These are phyloP conservation scores for Drosophila oshimai DNA, from an alignment of 1,140 invertebrate genomes.

Conservation along the genomic window DNA sequence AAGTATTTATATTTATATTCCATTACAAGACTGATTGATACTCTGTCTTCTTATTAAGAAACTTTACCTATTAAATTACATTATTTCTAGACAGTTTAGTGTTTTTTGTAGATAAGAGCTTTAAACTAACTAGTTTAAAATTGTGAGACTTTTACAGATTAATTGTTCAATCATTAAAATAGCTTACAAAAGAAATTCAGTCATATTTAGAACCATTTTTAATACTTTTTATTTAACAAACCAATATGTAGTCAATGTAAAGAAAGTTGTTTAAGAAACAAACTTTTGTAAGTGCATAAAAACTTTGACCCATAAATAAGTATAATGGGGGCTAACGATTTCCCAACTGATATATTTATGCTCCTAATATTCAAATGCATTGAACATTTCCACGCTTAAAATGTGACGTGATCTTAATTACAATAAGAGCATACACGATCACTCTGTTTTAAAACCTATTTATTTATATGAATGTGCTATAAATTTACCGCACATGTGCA, in stretches of 20 bases:
- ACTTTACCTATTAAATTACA: too few species aligned
- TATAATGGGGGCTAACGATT: constrained; percentile 8
- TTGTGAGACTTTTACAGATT: too few species aligned
- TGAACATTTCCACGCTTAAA: background rate
- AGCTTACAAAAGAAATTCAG: too few species aligned
- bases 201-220: too few species aligned
- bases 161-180: too few species aligned
- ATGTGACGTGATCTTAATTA: constrained; percentile 28
- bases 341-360: constrained; percentile 17
- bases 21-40: background rate
- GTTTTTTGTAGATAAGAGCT: too few species aligned
- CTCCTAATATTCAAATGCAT: constrained; percentile 21
- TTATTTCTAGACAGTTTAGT: too few species aligned
- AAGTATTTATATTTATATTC: accelerated
- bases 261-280: too few species aligned
- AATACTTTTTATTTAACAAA: too few species aligned
- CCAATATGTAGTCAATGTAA: too few species aligned
- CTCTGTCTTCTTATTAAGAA: background rate
- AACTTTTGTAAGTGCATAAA: too few species aligned
- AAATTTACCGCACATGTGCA: constrained; percentile 7
- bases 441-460: constrained; percentile 5
- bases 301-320: background rate
- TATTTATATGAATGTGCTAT: constrained; percentile 12
- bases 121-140: too few species aligned
- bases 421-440: constrained; percentile 1